Base-by-base conservation (phyloP, 1,140 invertebrate species). In the Bradynema listronoti region DNA sequence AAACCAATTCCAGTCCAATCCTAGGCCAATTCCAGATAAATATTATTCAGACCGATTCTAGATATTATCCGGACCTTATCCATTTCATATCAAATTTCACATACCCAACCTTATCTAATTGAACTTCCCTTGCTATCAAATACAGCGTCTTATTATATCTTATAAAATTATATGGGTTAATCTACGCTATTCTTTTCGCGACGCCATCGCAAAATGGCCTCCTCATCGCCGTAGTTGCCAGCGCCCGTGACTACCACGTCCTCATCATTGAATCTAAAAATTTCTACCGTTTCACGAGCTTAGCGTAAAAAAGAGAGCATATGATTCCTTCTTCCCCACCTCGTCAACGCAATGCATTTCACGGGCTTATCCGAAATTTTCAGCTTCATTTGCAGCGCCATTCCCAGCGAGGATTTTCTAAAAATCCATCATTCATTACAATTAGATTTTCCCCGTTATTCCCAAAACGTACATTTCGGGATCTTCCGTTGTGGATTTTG, bases 171-270 rank as follows among this genome's bases (percentile, higher is more conserved):
- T n/a, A n/a, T n/a, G 32, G 41, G 42, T 56, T 36, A 30, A 7
- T 46, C 1, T 69, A 80, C 80, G 56, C 81, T 79, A 70, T 79
- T 76, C 47, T 71, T 61, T 53, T 81, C 80, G 63, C 73, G 76
- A 32, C 70, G 78, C 82, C 82, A 83, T 49, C 80, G 77, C 9
- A 83, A 63, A 9, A 83, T 75, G 2, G 81, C 78, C 63, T 83
- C 82, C 60, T 83, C 82, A 65, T 83, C 82, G 11, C 78, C 78
- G 68, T 81, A 81, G 41, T 73, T 79, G 41, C 82, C 82, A 52
- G 81, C 75, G 59, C 82, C 82, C 55, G 81, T 82, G 7, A 83
- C 55, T 1, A 83, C 79, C 14, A 79, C 62, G 54, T 76, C 65
- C 45, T 81, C 74, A 34, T 70, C 70, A 53, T 77, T 71, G 52